Evolutionary conservation across 2,888 invertebrate species (phyloP).

Genomic region (Lochmaea capreae): DNA sequence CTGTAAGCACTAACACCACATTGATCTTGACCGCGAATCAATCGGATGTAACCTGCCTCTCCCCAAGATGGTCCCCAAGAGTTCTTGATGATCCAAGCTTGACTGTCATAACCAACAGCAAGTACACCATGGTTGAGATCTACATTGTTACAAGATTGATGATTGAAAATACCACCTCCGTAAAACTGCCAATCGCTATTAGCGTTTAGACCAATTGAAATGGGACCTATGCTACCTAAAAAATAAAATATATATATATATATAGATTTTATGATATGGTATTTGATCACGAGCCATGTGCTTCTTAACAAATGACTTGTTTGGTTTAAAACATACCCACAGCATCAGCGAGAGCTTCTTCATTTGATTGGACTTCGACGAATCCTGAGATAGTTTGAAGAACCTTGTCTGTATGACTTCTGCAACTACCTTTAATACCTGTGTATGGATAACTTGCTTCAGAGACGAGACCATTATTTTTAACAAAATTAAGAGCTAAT

Average conservation of each 20-base stretch:
- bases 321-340: slow-evolving; percentile 14
- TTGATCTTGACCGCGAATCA: slow-evolving; percentile 69
- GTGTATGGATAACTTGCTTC: slow-evolving; percentile 84
- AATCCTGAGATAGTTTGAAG: neutral
- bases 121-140: slow-evolving; percentile 83
- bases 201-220: slow-evolving; percentile 89
- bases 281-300: too few species aligned
- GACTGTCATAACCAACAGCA: slow-evolving; percentile 81
- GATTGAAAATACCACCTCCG: slow-evolving; percentile 81
- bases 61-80: slow-evolving; percentile 68
- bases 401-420: slow-evolving; percentile 9
- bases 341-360: slow-evolving; percentile 2
- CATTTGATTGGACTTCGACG: neutral
- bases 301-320: neutral
- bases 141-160: slow-evolving; percentile 72
- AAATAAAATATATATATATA: too few species aligned
- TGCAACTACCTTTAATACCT: slow-evolving; percentile 35
- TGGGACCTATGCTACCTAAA: slow-evolving; percentile 80
- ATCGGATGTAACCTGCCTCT: slow-evolving; percentile 52
- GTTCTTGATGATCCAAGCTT: slow-evolving; percentile 74
- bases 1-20: slow-evolving; percentile 84
- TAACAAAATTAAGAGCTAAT: slow-evolving; percentile 82
- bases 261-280: too few species aligned
- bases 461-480: slow-evolving; percentile 85
- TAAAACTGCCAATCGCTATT: slow-evolving; percentile 80